Base-by-base conservation (phyloP, 2,113 vertebrate genomes). In the Diglossa brunneiventris region DNA sequence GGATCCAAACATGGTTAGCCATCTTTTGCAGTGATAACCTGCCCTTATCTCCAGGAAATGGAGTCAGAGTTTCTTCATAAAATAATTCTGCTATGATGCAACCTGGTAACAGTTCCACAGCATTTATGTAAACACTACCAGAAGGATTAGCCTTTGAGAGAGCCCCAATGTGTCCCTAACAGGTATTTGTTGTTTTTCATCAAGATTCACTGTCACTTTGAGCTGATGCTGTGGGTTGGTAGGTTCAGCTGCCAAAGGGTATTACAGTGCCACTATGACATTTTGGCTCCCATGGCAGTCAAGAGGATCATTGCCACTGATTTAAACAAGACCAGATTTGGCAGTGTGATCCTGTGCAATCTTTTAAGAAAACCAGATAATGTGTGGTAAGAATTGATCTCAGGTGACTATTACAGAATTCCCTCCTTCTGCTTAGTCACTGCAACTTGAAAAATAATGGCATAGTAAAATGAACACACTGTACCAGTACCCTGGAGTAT, bases 1-100 rank as follows among this genome's bases (percentile, higher is more conserved):
- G 70, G 63, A 59, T 81, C 67, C 77, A 66, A 83, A 50, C 0
- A 0, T 53, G 80, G 76, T 87, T 83, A 96, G 78, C 91, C 66
- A 58, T 92, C 73, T 75, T 74, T 15, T 73, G 46, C 73, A 81
- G 66, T 49, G 50, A 86, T 89, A 85, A 93, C 35, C 55, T 35
- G 49, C 63, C 89, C 81, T 93, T 96, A 92, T 91, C 90, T 95
- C 56, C 85, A 83, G 92, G 85, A 95, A 95, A 93, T 72, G 53
- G n/a, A 97, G 92, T 83, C 93, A 95, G 78, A 92, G 81, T 95
- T 81, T 96, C 92, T 96, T 90, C 93, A 95, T 86, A 88, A 96
- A 96, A 92, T 90, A 91, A 73, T 77, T 83, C 79, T 95, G 75
- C 27, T 88, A 0, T 88, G 92, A 93, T 3, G 58, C 84, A 91